Conservation (phyloP, 1,140 invertebrate species). For the Tribolium madens region DNA sequence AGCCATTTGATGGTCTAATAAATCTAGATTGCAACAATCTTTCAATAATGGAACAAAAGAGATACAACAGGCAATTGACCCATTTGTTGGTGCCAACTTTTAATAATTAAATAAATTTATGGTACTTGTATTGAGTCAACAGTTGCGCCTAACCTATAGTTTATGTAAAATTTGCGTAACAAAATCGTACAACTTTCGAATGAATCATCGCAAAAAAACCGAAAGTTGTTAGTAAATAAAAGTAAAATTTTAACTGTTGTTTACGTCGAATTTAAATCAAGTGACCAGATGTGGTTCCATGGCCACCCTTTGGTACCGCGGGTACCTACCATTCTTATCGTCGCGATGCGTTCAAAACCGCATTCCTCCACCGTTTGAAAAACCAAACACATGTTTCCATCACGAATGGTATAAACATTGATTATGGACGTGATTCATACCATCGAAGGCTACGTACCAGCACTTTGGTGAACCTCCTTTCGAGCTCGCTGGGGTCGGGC, state of each 20-base stretch:
- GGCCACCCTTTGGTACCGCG: background rate
- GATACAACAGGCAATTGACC: constrained; percentile 4
- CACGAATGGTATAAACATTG: background rate
- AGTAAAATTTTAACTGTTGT: background rate
- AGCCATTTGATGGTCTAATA: background rate
- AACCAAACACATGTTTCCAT: background rate
- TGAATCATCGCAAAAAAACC: constrained; percentile 18
- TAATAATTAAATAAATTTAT: constrained; percentile 4
- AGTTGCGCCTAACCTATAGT: constrained; percentile 9
- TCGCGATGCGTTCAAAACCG: background rate
- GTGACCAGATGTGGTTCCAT: background rate
- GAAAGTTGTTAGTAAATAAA: constrained; percentile 4
- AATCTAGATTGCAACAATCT: constrained; percentile 8
- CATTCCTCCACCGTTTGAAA: background rate
- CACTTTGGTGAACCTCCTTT: constrained; percentile 93
- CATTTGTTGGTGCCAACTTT: constrained; percentile 17
- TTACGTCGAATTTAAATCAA: background rate
- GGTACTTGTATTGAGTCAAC: background rate
- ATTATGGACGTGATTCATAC: constrained; percentile 1
- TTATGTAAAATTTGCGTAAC: constrained; percentile 1
- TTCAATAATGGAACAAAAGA: background rate
- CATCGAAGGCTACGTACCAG: constrained; percentile 74
- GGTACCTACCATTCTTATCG: background rate
- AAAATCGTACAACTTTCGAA: constrained; percentile 3
- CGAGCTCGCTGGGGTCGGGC: constrained; percentile 89